Evolutionary conservation across 2,888 invertebrate species (phyloP).

Genomic region (Andrena dorsata): DNA sequence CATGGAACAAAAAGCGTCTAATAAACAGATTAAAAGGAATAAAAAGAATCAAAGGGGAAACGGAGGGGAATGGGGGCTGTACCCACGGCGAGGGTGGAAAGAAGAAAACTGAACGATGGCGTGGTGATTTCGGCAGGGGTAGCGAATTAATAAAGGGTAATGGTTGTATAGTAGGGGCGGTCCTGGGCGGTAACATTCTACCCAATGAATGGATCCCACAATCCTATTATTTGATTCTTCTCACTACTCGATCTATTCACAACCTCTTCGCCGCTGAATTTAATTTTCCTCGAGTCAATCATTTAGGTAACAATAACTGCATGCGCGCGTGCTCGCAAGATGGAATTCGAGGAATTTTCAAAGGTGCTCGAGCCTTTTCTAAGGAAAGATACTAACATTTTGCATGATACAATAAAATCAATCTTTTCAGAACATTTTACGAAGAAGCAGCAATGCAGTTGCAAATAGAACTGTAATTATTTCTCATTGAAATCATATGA

Average conservation of each 20-base stretch:
- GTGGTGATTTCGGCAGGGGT: conserved; percentile 23
- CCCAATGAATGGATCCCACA: conserved; percentile 19
- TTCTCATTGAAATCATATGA: too few relatives aligned
- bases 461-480: too few relatives aligned
- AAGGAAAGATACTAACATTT: too few relatives aligned
- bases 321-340: not conserved
- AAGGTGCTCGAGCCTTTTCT: too few relatives aligned
- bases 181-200: not conserved
- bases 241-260: not conserved
- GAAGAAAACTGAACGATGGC: conserved; percentile 2
- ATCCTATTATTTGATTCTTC: not conserved
- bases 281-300: conserved; percentile 10
- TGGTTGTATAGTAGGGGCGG: conserved; percentile 23
- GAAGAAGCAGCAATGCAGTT: too few relatives aligned
- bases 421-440: too few relatives aligned
- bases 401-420: too few relatives aligned
- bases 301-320: not conserved
- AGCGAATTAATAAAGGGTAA: conserved; percentile 22
- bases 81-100: not conserved
- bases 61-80: not conserved
- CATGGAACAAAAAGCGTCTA: not conserved
- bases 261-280: not conserved
- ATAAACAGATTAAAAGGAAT: conserved; percentile 4
- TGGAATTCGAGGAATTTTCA: not conserved
- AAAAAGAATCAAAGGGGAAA: conserved; percentile 4